phyloP scores from a whole-genome alignment of 2,888 invertebrate genomes.

The Lithophane ornitopus region DNA sequence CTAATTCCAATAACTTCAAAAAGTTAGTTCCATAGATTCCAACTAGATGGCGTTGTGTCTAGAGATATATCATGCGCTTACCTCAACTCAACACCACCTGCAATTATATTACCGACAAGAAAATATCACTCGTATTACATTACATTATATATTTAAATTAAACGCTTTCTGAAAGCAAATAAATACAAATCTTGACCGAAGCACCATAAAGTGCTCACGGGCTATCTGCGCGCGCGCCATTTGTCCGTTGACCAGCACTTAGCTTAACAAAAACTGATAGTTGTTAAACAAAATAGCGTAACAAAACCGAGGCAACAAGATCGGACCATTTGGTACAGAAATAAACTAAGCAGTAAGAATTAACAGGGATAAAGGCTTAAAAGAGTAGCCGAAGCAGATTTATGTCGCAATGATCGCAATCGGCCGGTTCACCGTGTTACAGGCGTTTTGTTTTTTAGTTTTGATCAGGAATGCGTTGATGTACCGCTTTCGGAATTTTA shows the following conservation, averaged over 20 bases:
- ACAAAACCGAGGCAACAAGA: constrained; percentile 86
- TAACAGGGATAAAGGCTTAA: constrained; percentile 90
- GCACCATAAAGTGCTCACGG: constrained; percentile 68
- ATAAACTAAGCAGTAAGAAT: constrained; percentile 91
- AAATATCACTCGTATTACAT: constrained; percentile 53
- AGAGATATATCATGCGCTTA: not conserved
- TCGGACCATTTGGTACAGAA: constrained; percentile 87
- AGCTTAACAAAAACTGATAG: constrained; percentile 90
- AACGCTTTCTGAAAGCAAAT: constrained; percentile 65
- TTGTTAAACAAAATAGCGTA: constrained; percentile 88
- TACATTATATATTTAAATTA: constrained; percentile 66
- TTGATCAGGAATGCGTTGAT: constrained; percentile 77
- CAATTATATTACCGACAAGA: constrained; percentile 26
- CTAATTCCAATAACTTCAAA: not conserved
- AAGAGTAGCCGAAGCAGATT: constrained; percentile 90
- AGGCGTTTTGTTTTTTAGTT: constrained; percentile 83
- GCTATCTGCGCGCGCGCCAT: constrained; percentile 86
- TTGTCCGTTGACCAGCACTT: constrained; percentile 89
- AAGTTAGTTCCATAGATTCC: constrained; percentile 6
- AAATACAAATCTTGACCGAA: constrained; percentile 67
- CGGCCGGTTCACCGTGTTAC: constrained; percentile 86
- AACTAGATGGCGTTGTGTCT: constrained; percentile 65
- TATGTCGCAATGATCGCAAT: constrained; percentile 89
- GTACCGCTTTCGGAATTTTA: constrained; percentile 70
- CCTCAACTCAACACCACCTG: constrained; percentile 21